These are phyloP conservation scores for Amblyteles armatorius DNA, from an alignment of 2,888 invertebrate genomes.

Conservation along the genomic window DNA sequence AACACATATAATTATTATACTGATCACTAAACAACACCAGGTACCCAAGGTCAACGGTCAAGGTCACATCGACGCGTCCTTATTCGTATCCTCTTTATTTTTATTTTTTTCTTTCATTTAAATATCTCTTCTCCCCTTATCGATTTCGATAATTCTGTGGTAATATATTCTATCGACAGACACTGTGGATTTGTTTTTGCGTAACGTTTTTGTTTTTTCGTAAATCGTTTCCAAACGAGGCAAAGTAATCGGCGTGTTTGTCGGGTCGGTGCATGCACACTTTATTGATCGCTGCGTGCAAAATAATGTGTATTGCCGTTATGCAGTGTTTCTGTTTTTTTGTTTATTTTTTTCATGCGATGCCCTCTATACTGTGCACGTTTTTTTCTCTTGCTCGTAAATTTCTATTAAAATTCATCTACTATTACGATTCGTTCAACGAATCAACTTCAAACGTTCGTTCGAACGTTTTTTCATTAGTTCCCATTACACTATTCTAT, in stretches of 20 bases:
- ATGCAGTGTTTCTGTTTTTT: slow-evolving; percentile 26
- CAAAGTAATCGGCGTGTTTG: slow-evolving; percentile 10
- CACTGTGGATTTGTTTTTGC: not conserved
- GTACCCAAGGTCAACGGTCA: slow-evolving; percentile 44
- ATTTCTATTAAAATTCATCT: slow-evolving; percentile 50
- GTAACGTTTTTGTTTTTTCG: not conserved
- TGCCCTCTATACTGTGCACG: slow-evolving; percentile 42
- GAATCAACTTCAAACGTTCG: slow-evolving; percentile 51
- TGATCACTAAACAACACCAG: slow-evolving; percentile 49
- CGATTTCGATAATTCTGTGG: not conserved
- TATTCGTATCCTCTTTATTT: slow-evolving; percentile 12
- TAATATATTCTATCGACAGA: not conserved
- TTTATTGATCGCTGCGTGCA: slow-evolving; percentile 19
- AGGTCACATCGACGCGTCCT: not conserved
- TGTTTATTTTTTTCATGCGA: slow-evolving; percentile 21
- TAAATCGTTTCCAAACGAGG: not conserved
- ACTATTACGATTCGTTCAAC: slow-evolving; percentile 63
- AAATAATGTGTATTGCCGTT: slow-evolving; percentile 36
- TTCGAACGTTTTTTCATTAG: slow-evolving; percentile 41
- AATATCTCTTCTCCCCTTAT: slow-evolving; percentile 1
- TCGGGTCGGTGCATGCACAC: slow-evolving; percentile 8
- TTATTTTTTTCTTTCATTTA: slow-evolving; percentile 1
- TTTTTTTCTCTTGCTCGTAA: slow-evolving; percentile 25
- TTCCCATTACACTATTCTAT: slow-evolving; percentile 20
- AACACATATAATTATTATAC: slow-evolving; percentile 41